Conservation (phyloP, 2,113 vertebrate species). For the Uropsilus gracilis region DNA sequence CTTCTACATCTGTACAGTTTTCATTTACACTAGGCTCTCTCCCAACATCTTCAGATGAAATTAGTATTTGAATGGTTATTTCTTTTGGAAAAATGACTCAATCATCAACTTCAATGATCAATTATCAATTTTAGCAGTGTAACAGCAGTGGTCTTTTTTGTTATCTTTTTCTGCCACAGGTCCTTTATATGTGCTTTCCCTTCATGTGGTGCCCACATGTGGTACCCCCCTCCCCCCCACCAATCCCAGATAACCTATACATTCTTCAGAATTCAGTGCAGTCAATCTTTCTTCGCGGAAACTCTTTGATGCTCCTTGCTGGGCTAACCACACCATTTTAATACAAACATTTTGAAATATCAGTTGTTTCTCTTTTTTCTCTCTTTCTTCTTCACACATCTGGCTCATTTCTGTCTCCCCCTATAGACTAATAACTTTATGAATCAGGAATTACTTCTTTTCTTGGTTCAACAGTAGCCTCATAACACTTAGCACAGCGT, state of each 20-base stretch:
- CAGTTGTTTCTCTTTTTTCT: neutral
- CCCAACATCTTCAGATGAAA: no score
- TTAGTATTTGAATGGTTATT: no score
- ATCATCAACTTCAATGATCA: no score
- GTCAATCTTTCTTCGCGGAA: neutral
- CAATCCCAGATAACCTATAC: neutral
- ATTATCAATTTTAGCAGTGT: neutral
- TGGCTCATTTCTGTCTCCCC: neutral
- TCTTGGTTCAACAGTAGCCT: neutral
- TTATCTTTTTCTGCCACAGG: neutral
- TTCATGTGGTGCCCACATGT: neutral
- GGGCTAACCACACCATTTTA: neutral
- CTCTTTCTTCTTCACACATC: neutral
- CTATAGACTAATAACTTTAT: neutral
- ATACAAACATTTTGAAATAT: neutral
- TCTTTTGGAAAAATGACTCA: no score
- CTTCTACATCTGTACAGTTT: neutral
- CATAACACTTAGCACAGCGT: neutral
- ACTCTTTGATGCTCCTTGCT: neutral
- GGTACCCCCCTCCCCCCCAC: neutral
- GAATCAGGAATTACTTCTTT: neutral
- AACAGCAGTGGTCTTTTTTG: neutral
- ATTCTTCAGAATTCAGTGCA: neutral
- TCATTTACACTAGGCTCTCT: neutral
- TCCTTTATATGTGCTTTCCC: neutral